Base-by-base conservation (phyloP, 2,797 vertebrate genomes). In the Falco cherrug region DNA sequence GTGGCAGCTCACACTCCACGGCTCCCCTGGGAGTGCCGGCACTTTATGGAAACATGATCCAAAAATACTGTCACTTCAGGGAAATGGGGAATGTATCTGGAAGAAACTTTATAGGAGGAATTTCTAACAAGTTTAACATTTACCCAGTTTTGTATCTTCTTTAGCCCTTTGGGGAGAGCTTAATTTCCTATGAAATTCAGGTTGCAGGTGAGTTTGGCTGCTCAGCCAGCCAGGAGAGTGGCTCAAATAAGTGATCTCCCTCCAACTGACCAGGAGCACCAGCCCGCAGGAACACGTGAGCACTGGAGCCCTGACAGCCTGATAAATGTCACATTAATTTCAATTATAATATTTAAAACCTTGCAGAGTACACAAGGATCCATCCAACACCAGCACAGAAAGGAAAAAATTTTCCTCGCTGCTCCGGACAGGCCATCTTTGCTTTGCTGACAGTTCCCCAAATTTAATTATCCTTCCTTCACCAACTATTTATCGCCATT, bases 171-270 rank as follows among this genome's bases (percentile, higher is more conserved):
- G 19, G 88, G 76, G 76, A 92, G 80, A 87, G 64, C 18, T 90
- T 75, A 64, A 68, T 68, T 79, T 84, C 60, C 64, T 75, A 69
- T 45, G 45, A 82, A 73, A 79, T 61, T 87, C 91, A 61, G 71
- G 94, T 90, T 90, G 95, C 85, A 77, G 84, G 90, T 87, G 97
- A 92, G 93, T 93, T 87, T 63, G 80, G 88, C 76, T 71, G 86
- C 92, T 93, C 92, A 87, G 84, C 84, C 84, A 70, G 64, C 11
- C 48, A 29, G n/a, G 80, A 51, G 68, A 47, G 74, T 2, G 18
- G 17, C 43, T 84, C 77, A 28, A n/a, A n/a, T 16, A 24, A 26
- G 21, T 9, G 67, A 84, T 19, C 26, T 65, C 83, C 43, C n/a
- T 76, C 43, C 79, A 43, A 1, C 4, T 19, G 71, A 71, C 50